Percentiles rank a stretch among this genome's conserved stretches.
Conservation (phyloP, 2,888 invertebrate species). For the Nomada flava region DNA sequence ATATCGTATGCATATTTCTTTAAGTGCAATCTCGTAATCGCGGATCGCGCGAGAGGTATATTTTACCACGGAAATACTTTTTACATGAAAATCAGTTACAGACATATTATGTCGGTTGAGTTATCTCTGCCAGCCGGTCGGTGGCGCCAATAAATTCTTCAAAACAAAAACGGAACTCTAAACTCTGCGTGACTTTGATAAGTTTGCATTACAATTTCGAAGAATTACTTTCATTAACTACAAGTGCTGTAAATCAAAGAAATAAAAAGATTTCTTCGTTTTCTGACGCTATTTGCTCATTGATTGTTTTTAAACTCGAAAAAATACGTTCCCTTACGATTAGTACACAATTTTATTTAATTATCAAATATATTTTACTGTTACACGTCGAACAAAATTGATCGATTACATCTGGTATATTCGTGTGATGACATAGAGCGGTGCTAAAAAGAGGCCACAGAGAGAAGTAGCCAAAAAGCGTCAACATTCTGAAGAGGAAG, state of each 20-base stretch:
- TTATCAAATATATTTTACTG: too few relatives aligned
- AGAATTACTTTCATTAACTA: too few relatives aligned
- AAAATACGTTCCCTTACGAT: too few relatives aligned
- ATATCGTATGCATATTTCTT: conserved; percentile 3
- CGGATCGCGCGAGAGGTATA: neutral
- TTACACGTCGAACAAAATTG: too few relatives aligned
- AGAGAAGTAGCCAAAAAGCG: conserved; percentile 81
- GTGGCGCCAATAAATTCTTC: conserved; percentile 72
- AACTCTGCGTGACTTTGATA: neutral
- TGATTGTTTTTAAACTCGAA: too few relatives aligned
- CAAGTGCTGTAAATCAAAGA: too few relatives aligned
- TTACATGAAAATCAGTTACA: neutral
- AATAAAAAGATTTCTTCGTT: too few relatives aligned
- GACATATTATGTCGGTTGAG: conserved; percentile 25
- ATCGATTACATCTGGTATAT: neutral
- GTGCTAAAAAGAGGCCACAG: conserved; percentile 80
- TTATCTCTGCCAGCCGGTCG: conserved; percentile 78
- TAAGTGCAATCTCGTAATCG: neutral
- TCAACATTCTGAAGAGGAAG: conserved; percentile 82
- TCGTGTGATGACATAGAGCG: conserved; percentile 66
- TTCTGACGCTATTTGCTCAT: too few relatives aligned
- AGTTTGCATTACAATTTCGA: neutral
- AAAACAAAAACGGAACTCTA: conserved; percentile 40
- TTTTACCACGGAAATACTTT: neutral
- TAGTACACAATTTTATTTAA: too few relatives aligned